Percentiles rank a stretch among this genome's conserved stretches.
Conservation (phyloP, 23 tunicate species). For the Styela clava region DNA sequence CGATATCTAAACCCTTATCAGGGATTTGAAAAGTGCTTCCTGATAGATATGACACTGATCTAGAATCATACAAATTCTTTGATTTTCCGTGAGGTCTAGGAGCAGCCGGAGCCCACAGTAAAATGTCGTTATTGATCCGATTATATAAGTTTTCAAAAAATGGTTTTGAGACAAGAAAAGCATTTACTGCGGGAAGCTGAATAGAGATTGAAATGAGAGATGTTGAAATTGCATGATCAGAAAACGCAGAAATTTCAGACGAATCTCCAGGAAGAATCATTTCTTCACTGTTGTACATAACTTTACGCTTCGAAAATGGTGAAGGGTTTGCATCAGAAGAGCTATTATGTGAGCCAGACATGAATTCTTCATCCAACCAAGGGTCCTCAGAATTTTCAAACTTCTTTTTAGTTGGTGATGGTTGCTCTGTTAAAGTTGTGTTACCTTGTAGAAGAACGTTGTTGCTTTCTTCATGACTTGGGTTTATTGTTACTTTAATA, state of each 20-base stretch:
- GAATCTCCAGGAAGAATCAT: slow-evolving; percentile 57
- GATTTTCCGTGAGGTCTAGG: slow-evolving; percentile 23
- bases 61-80: neutral
- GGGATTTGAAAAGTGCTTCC: neutral
- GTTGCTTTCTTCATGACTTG: neutral
- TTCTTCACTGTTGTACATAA: slow-evolving; percentile 44
- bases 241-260: slow-evolving; percentile 50
- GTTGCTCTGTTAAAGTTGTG: neutral
- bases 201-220: slow-evolving; percentile 28
- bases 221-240: slow-evolving; percentile 46
- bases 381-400: neutral
- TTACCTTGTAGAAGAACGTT: neutral
- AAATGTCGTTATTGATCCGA: slow-evolving; percentile 75
- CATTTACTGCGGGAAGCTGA: slow-evolving; percentile 47
- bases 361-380: neutral
- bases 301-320: slow-evolving; percentile 58
- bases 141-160: slow-evolving; percentile 90
- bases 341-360: neutral
- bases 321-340: slow-evolving; percentile 12
- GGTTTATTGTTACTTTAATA: slow-evolving; percentile 6
- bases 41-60: neutral
- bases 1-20: slow-evolving; percentile 24
- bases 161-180: slow-evolving; percentile 45
- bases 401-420: neutral
- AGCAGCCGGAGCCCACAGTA: slow-evolving; percentile 83